These are phyloP conservation scores for Enteromius thamalakanensis DNA, from an alignment of 2,797 vertebrate genomes.

Conservation along the genomic window DNA sequence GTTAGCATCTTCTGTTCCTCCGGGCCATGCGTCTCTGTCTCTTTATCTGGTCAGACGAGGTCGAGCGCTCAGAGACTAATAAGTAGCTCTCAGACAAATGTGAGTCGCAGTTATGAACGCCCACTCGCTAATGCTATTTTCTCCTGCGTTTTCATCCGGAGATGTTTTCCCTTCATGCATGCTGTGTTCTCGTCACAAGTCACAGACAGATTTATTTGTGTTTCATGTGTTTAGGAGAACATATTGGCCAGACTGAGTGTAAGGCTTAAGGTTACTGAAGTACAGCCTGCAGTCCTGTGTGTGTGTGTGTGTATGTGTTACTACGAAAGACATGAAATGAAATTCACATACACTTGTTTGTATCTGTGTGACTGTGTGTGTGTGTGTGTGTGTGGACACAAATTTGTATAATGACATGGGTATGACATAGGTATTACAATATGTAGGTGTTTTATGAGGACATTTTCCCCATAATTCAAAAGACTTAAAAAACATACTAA, in stretches of 20 bases:
- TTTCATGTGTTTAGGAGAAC: slow-evolving; percentile 16
- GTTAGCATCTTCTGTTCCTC: neutral
- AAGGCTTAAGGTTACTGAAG: neutral
- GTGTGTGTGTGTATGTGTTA: neutral
- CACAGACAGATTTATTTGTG: slow-evolving; percentile 8
- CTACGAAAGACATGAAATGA: neutral
- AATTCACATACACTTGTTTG: neutral
- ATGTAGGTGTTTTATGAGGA: too few relatives aligned
- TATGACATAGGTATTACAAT: too few relatives aligned
- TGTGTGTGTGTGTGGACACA: too few relatives aligned
- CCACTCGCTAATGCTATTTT: slow-evolving; percentile 59
- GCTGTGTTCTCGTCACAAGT: slow-evolving; percentile 22
- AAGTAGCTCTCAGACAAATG: slow-evolving; percentile 57
- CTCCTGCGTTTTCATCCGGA: slow-evolving; percentile 45
- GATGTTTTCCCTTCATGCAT: slow-evolving; percentile 45
- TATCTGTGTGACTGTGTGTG: neutral
- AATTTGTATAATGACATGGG: too few relatives aligned
- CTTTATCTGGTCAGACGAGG: slow-evolving; percentile 23
- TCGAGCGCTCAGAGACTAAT: slow-evolving; percentile 52
- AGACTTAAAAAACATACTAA: too few relatives aligned
- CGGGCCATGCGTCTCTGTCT: neutral
- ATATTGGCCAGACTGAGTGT: slow-evolving; percentile 17
- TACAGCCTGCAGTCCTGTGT: neutral
- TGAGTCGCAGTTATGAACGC: slow-evolving; percentile 54
- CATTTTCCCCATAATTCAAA: too few relatives aligned